Conservation (phyloP, 92 coral and sea anemone species). For the Nematostella vectensis region DNA sequence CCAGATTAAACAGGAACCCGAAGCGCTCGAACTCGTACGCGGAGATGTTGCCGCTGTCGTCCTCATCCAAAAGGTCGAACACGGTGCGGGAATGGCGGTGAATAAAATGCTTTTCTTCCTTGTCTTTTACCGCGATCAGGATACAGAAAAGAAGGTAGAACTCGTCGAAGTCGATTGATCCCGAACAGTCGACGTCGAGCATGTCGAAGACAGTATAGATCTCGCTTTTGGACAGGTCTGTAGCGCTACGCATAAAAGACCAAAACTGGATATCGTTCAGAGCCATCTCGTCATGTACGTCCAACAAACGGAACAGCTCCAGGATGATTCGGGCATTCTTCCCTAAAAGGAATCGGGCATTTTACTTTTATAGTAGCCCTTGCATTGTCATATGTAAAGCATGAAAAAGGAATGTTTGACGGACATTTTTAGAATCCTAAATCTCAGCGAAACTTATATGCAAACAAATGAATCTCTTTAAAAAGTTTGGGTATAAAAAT, state of each 20-base stretch:
- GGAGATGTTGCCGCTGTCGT: conserved; percentile 91
- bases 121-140: conserved; percentile 85
- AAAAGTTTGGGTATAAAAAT: no score
- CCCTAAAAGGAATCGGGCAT: conserved; percentile 24
- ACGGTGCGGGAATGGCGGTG: conserved; percentile 95
- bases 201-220: conserved; percentile 96
- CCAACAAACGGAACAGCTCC: conserved; percentile 77
- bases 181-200: conserved; percentile 97
- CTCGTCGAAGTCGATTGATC: conserved; percentile 92
- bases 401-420: not conserved
- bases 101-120: conserved; percentile 83
- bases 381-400: no score
- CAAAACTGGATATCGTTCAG: conserved; percentile 92
- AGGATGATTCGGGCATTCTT: conserved; percentile 70
- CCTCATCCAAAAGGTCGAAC: conserved; percentile 86
- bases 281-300: conserved; percentile 83
- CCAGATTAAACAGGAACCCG: conserved; percentile 89
- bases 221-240: conserved; percentile 69
- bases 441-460: no score
- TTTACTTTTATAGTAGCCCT: conserved; percentile 2
- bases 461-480: no score
- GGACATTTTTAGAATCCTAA: not conserved
- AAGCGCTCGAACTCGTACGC: conserved; percentile 90
- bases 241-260: conserved; percentile 77
- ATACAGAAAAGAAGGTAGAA: conserved; percentile 85